Percentiles rank a stretch among this genome's conserved stretches.
Conservation (phyloP, 2,113 vertebrate species). For the Otus sunia region DNA sequence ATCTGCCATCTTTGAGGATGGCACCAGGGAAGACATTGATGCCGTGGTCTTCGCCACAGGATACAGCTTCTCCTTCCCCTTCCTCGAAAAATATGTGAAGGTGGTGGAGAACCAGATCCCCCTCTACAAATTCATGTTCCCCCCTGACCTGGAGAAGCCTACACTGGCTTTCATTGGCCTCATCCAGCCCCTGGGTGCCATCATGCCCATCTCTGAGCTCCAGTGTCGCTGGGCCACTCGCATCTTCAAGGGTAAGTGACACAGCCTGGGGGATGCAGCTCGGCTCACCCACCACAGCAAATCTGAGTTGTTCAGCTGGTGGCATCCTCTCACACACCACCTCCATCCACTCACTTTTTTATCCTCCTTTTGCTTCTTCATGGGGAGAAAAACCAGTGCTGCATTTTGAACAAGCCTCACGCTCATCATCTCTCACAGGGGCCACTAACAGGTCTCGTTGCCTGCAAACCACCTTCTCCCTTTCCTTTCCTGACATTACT, state of each 20-base stretch:
- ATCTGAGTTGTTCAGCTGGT: not conserved
- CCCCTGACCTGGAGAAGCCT: slow-evolving; percentile 76
- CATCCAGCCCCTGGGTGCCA: slow-evolving; percentile 79
- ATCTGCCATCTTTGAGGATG: slow-evolving; percentile 83
- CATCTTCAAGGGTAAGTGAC: slow-evolving; percentile 83
- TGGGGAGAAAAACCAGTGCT: fast-evolving
- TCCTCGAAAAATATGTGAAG: slow-evolving; percentile 75
- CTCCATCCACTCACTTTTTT: not conserved
- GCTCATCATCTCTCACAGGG: not conserved
- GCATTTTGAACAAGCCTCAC: not conserved
- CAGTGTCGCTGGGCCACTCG: slow-evolving; percentile 87
- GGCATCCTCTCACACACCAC: fast-evolving
- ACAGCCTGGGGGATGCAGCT: not conserved
- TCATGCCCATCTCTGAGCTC: slow-evolving; percentile 86
- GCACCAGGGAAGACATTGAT: slow-evolving; percentile 82
- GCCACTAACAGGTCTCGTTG: not conserved
- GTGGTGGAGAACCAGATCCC: slow-evolving; percentile 73
- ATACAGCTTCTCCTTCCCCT: slow-evolving; percentile 81
- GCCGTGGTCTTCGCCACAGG: slow-evolving; percentile 88
- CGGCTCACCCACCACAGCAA: not conserved
- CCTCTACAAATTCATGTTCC: slow-evolving; percentile 85
- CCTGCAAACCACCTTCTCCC: not conserved
- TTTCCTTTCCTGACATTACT: not conserved
- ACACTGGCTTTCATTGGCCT: slow-evolving; percentile 86
- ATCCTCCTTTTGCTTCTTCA: not conserved